phyloP scores from a whole-genome alignment of 2,113 vertebrate genomes.

The Eolophus roseicapilla region DNA sequence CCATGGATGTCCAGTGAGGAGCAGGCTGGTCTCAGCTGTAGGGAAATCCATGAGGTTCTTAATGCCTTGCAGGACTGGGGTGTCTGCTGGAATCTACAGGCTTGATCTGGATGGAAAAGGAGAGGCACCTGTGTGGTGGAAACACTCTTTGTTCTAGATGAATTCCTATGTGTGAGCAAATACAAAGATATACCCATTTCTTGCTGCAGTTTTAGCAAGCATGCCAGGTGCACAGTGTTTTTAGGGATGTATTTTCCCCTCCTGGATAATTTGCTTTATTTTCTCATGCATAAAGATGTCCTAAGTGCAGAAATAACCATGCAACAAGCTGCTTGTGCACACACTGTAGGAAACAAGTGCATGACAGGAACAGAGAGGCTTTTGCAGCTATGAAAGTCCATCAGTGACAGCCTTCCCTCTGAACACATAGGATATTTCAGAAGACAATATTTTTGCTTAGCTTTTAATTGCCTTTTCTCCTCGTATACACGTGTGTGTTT shows the following conservation, averaged over 20 bases:
- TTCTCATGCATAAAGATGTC: neutral
- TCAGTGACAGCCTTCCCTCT: neutral
- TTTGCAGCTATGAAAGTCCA: neutral
- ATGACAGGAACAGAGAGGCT: neutral
- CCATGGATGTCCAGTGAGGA: neutral
- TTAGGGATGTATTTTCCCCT: neutral
- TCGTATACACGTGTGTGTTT: accelerated
- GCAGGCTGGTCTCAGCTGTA: neutral
- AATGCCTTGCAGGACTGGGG: neutral
- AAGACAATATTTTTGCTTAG: neutral
- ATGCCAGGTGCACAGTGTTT: accelerated
- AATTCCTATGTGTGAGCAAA: neutral
- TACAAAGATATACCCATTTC: neutral
- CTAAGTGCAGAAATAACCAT: neutral
- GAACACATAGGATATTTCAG: neutral
- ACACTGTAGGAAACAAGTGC: neutral
- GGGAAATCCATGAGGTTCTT: neutral
- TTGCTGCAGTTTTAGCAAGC: neutral
- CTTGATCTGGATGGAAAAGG: neutral
- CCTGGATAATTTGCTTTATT: neutral
- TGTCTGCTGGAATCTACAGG: neutral
- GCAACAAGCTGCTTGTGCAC: neutral
- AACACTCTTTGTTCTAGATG: neutral
- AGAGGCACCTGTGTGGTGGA: neutral
- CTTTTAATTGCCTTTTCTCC: neutral